phyloP scores from a whole-genome alignment of 1,140 invertebrate species.

The Heliothis virescens region DNA sequence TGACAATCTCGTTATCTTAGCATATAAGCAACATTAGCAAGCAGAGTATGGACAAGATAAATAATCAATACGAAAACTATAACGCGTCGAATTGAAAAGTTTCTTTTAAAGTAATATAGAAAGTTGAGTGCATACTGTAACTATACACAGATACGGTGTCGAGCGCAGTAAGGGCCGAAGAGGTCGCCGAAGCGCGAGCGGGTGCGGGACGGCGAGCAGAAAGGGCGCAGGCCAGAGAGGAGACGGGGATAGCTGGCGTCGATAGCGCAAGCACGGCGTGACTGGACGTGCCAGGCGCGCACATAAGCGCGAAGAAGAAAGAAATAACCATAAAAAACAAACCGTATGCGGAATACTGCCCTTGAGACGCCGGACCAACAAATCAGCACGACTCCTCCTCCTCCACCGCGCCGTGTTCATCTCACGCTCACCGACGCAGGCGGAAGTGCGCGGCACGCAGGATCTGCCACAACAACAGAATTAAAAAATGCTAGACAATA shows the following conservation, averaged over 20 bases:
- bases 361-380: too few species aligned
- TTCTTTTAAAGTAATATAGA: too few species aligned
- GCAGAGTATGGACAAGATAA: too few species aligned
- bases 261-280: slow-evolving; percentile 92
- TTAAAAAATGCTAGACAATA: not conserved
- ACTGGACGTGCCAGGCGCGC: slow-evolving; percentile 91
- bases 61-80: too few species aligned
- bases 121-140: slow-evolving; percentile 77
- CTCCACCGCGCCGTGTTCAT: slow-evolving; percentile 89
- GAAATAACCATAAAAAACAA: too few species aligned
- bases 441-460: slow-evolving; percentile 89
- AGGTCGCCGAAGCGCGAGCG: slow-evolving; percentile 93
- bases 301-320: too few species aligned
- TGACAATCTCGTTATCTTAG: too few species aligned
- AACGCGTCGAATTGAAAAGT: too few species aligned
- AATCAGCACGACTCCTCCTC: slow-evolving; percentile 89
- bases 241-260: slow-evolving; percentile 94
- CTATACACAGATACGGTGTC: slow-evolving; percentile 87
- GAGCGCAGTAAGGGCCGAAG: slow-evolving; percentile 96
- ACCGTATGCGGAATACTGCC: slow-evolving; percentile 85
- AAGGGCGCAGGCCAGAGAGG: slow-evolving; percentile 95
- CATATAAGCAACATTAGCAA: too few species aligned
- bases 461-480: slow-evolving; percentile 84
- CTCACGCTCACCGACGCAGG: slow-evolving; percentile 88
- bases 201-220: slow-evolving; percentile 95